phyloP scores from a whole-genome alignment of 2,888 invertebrate species.

The Petrolisthes cinctipes region DNA sequence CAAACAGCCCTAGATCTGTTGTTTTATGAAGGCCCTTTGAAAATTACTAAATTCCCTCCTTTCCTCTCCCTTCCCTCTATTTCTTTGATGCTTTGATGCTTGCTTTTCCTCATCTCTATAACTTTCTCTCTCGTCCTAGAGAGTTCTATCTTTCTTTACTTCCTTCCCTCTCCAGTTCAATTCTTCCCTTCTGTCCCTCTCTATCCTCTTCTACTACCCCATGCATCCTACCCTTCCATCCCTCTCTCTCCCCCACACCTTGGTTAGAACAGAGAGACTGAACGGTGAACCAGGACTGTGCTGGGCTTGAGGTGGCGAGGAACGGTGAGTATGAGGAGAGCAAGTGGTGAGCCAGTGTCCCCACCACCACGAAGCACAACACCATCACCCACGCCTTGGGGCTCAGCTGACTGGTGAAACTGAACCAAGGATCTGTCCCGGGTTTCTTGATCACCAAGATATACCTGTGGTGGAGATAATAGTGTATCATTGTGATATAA shows the following conservation, averaged over 20 bases:
- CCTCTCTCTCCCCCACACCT: conserved; percentile 9
- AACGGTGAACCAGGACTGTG: conserved; percentile 28
- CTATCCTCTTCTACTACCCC: not conserved
- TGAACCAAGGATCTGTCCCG: conserved; percentile 18
- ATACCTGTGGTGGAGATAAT: not conserved
- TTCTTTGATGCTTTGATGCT: too few relatives aligned
- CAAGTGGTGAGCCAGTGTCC: conserved; percentile 25
- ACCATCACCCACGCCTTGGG: conserved; percentile 16
- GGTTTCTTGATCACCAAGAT: not conserved
- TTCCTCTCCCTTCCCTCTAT: too few relatives aligned
- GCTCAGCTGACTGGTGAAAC: conserved; percentile 25
- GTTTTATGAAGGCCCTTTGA: too few relatives aligned
- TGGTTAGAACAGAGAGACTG: conserved; percentile 13
- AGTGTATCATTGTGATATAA: not conserved
- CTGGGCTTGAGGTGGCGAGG: not conserved
- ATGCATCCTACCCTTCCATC: not conserved
- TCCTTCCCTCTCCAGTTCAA: not conserved
- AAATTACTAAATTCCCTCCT: too few relatives aligned
- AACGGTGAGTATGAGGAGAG: conserved; percentile 9
- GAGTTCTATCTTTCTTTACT: not conserved
- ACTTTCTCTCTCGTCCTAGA: not conserved
- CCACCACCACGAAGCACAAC: conserved; percentile 12
- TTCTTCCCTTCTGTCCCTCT: not conserved
- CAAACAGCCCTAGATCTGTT: too few relatives aligned
- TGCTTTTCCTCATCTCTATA: too few relatives aligned